phyloP scores from a whole-genome alignment of 2,113 vertebrate genomes.

The Albula glossodonta region DNA sequence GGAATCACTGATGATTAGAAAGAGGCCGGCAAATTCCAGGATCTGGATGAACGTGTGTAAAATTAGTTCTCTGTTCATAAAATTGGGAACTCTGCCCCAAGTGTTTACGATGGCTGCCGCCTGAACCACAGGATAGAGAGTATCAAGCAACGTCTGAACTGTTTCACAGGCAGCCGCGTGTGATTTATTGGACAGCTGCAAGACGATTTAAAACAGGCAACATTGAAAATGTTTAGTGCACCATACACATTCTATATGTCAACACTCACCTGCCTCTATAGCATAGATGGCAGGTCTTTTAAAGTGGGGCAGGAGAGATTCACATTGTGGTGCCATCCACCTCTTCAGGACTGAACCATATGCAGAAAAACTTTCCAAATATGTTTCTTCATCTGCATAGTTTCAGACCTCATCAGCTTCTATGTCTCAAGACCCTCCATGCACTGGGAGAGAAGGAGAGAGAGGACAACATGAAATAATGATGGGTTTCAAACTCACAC shows the following conservation, averaged over 20 bases:
- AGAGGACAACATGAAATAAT: neutral
- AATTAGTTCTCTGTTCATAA: neutral
- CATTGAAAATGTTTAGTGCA: slow-evolving; percentile 23
- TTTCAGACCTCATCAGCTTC: neutral
- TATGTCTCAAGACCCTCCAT: neutral
- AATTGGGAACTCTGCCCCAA: neutral
- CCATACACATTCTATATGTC: slow-evolving; percentile 19
- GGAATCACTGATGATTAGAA: neutral
- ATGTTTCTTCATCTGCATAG: neutral
- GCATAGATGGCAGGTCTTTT: neutral
- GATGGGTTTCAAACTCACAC: neutral
- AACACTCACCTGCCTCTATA: slow-evolving; percentile 9
- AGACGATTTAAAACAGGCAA: slow-evolving; percentile 8
- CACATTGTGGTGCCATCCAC: neutral
- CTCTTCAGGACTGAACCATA: neutral
- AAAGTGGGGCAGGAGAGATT: neutral
- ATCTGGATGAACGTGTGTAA: neutral
- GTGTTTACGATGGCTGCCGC: neutral
- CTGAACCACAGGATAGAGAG: neutral
- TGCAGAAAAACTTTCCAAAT: neutral
- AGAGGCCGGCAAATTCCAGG: neutral
- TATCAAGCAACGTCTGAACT: neutral
- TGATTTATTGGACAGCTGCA: slow-evolving; percentile 32
- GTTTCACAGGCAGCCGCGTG: neutral
- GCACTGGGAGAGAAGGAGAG: neutral